Conservation (phyloP, 2,797 vertebrate genomes). For the Molossus molossus region DNA sequence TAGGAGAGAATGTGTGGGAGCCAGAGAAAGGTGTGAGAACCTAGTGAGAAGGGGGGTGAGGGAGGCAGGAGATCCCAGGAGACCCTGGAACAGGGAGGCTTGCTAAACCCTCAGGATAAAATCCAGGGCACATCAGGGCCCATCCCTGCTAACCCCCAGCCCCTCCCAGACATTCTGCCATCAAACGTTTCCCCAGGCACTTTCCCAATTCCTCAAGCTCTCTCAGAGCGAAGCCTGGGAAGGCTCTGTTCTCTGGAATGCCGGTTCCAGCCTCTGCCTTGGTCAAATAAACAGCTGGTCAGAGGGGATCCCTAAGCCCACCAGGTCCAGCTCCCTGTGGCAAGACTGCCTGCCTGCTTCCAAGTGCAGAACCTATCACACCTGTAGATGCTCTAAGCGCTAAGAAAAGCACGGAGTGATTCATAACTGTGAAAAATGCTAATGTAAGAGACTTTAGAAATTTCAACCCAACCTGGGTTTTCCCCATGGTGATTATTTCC, state of each 20-base stretch:
- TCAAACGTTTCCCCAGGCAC: background rate
- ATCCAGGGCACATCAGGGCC: background rate
- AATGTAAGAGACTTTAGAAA: background rate
- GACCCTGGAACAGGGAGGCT: background rate
- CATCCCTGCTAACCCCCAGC: background rate
- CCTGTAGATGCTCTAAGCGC: background rate
- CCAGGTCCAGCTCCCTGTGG: background rate
- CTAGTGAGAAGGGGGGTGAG: background rate
- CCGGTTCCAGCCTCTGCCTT: background rate
- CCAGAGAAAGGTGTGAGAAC: background rate
- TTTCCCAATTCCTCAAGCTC: background rate
- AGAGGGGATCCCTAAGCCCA: background rate
- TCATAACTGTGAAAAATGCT: background rate
- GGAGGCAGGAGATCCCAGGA: background rate
- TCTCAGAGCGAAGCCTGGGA: background rate
- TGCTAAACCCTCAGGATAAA: background rate
- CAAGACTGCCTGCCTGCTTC: background rate
- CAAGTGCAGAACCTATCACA: background rate
- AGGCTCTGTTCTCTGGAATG: background rate
- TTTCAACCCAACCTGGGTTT: background rate
- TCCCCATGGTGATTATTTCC: slow-evolving; percentile 14
- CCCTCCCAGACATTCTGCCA: background rate
- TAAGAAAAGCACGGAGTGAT: slow-evolving; percentile 19
- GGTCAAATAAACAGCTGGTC: background rate
- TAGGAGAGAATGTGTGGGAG: background rate